Percentiles rank a stretch among this genome's conserved stretches.
These are phyloP conservation scores for Dyspetes luteomarginatus DNA, from an alignment of 2,888 invertebrate species.

Conservation along the genomic window DNA sequence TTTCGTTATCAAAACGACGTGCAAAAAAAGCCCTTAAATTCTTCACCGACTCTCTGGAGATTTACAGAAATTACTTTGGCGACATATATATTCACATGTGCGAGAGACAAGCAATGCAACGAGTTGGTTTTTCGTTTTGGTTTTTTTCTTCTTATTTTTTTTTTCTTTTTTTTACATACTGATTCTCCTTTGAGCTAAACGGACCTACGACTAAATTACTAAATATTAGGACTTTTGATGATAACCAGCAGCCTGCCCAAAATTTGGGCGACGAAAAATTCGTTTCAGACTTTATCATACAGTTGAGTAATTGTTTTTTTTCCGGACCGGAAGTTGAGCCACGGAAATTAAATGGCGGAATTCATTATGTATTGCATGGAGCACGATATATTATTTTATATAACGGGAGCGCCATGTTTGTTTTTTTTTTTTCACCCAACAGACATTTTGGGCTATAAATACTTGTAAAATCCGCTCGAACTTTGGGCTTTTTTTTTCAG, in stretches of 20 bases:
- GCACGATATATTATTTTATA: neutral
- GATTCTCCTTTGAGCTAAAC: constrained; percentile 64
- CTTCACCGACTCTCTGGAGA: constrained; percentile 1
- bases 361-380: constrained; percentile 29
- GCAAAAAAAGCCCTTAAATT: constrained; percentile 10
- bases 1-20: neutral
- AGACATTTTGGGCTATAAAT: constrained; percentile 47
- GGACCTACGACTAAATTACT: constrained; percentile 66
- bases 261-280: constrained; percentile 14
- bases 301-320: neutral
- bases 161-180: constrained; percentile 14
- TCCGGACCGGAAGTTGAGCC: constrained; percentile 32
- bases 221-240: constrained; percentile 65
- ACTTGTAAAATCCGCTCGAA: constrained; percentile 48
- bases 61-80: neutral
- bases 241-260: constrained; percentile 25
- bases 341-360: constrained; percentile 42
- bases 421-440: constrained; percentile 32
- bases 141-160: constrained; percentile 40
- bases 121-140: neutral
- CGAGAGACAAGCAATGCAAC: neutral
- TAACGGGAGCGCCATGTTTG: neutral
- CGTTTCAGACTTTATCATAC: constrained; percentile 36
- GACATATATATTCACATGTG: neutral
- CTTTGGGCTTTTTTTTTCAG: neutral